A percentile compares a stretch with the other conserved stretches of the same genome.
Conservation (phyloP, 2,888 invertebrate species). For the Pycnomerus fuliginosus region DNA sequence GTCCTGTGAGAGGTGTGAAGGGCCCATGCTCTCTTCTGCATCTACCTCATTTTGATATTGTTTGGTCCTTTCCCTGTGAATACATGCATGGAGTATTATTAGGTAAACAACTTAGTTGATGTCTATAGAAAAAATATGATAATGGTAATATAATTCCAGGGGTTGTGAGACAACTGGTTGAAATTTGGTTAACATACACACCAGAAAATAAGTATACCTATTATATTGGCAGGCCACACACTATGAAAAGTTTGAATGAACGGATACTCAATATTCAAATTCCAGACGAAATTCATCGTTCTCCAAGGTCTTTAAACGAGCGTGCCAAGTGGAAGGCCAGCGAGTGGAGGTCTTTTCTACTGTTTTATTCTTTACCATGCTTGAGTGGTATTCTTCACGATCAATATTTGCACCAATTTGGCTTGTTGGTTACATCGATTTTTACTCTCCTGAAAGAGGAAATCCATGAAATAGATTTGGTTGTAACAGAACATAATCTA, state of each 20-base stretch:
- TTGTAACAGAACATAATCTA: neutral
- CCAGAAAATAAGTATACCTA: too few species aligned
- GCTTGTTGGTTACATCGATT: neutral
- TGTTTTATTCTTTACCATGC: neutral
- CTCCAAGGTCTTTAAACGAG: neutral
- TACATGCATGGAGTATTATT: constrained; percentile 1
- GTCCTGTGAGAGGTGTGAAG: too few species aligned
- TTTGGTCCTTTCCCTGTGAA: neutral
- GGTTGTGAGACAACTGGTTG: neutral
- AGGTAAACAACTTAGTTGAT: too few species aligned
- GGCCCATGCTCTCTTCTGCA: neutral
- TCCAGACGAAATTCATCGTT: neutral
- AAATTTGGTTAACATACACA: neutral
- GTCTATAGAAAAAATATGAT: too few species aligned
- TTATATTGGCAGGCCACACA: neutral
- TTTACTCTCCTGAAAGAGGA: neutral
- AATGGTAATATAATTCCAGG: too few species aligned
- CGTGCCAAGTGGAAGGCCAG: neutral
- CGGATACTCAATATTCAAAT: neutral
- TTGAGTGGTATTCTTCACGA: neutral
- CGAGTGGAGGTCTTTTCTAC: neutral
- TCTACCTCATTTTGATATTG: constrained; percentile 1
- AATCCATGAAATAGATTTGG: neutral
- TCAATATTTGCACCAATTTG: neutral
- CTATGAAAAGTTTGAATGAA: neutral